Evolutionary conservation across 2,888 invertebrate species (phyloP).

Genomic region (Gastracanthus pulcherrimus): DNA sequence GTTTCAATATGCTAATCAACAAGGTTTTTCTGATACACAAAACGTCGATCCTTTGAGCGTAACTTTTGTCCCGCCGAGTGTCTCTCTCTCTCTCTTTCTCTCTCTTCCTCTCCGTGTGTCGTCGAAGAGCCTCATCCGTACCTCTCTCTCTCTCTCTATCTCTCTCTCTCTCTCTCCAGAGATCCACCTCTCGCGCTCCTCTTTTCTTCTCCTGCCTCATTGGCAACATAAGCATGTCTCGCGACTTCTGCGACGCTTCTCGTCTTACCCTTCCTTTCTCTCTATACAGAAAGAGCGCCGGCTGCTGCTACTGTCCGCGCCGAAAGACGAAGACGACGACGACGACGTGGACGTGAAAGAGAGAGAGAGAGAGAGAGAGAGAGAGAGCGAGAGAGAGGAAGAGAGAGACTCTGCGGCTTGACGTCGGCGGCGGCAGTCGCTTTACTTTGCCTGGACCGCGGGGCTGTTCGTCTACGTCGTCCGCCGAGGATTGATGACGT

Average conservation of each 20-base stretch:
- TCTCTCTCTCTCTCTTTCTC: not conserved
- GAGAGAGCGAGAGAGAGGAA: constrained; percentile 4
- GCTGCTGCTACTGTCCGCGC: no score
- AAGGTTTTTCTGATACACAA: constrained; percentile 50
- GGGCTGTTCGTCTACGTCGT: constrained; percentile 75
- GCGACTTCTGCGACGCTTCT: constrained; percentile 52
- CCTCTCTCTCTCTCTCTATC: constrained; percentile 3
- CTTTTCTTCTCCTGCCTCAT: constrained; percentile 41
- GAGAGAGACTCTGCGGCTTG: constrained; percentile 60
- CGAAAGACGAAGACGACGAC: not conserved
- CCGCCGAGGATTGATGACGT: constrained; percentile 74
- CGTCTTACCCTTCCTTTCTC: constrained; percentile 42
- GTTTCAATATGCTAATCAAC: constrained; percentile 60
- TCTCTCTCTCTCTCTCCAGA: constrained; percentile 46
- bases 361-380: constrained; percentile 18
- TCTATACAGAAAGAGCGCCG: not conserved
- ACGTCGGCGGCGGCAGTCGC: constrained; percentile 69
- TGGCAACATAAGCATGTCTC: constrained; percentile 54
- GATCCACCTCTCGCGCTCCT: constrained; percentile 18
- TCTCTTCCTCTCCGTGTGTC: not conserved
- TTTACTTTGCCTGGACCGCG: constrained; percentile 72
- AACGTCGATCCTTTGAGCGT: constrained; percentile 48
- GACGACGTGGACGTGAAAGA: constrained; percentile 51
- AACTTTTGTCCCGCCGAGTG: constrained; percentile 39
- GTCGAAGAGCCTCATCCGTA: constrained; percentile 8